Percentiles rank a stretch among this genome's conserved stretches.
Evolutionary conservation across 2,888 invertebrate species (phyloP).

Genomic region (Slavum lentiscoides): DNA sequence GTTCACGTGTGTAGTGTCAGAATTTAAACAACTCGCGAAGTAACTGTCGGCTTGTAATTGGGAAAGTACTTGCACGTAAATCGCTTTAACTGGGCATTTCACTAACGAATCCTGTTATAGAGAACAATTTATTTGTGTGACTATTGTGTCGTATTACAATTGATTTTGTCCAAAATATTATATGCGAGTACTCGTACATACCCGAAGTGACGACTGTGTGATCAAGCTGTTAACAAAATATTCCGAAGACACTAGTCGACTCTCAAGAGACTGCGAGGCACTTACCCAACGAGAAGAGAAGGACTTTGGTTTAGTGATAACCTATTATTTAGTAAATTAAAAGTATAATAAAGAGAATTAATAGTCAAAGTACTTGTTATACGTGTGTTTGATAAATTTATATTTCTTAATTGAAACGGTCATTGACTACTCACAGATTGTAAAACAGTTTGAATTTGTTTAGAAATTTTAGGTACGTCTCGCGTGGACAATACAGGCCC

Average conservation of each 20-base stretch:
- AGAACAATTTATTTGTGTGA: not conserved
- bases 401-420: not conserved
- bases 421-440: constrained; percentile 14
- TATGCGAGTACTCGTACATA: not conserved
- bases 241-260: not conserved
- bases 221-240: constrained; percentile 34
- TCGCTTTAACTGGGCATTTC: constrained; percentile 20
- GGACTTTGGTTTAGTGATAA: constrained; percentile 10
- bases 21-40: not conserved
- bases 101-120: not conserved
- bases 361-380: not conserved
- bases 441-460: constrained; percentile 25
- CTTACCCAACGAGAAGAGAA: constrained; percentile 32
- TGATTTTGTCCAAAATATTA: too few species aligned
- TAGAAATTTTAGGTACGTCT: constrained; percentile 15
- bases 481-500: not conserved
- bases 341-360: not conserved
- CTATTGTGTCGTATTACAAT: too few species aligned
- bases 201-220: constrained; percentile 5
- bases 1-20: not conserved
- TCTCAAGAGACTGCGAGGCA: constrained; percentile 18
- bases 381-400: not conserved
- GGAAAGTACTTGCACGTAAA: constrained; percentile 25
- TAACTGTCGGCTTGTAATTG: constrained; percentile 11
- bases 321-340: not conserved